phyloP scores from a whole-genome alignment of 1,140 invertebrate genomes.

The Neoseiulus cucumeris region DNA sequence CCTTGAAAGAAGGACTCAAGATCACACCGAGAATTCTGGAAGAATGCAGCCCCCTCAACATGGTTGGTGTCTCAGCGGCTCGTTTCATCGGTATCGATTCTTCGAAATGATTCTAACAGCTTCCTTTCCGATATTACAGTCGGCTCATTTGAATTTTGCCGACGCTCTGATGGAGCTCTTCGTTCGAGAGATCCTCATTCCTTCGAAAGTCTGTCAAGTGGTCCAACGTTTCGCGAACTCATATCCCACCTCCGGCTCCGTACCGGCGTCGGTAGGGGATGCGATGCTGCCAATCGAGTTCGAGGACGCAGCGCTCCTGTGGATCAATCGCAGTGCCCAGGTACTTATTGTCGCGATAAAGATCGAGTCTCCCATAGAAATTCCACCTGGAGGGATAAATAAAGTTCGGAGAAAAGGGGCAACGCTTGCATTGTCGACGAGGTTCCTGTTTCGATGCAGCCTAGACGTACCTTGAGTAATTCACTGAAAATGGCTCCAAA shows the following conservation, averaged over 20 bases:
- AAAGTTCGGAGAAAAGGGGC: no score
- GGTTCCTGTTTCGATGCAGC: no score
- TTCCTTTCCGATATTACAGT: neutral
- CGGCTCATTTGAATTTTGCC: conserved; percentile 3
- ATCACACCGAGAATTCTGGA: neutral
- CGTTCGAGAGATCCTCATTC: neutral
- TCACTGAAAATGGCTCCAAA: no score
- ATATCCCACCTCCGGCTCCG: neutral
- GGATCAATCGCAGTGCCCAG: conserved; percentile 8
- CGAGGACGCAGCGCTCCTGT: neutral
- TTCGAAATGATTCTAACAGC: neutral
- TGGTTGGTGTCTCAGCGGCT: neutral
- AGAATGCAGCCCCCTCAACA: conserved; percentile 4
- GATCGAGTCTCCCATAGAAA: neutral
- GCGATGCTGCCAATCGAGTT: neutral
- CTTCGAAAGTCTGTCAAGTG: neutral
- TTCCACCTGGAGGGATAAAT: no score
- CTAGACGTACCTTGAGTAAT: no score
- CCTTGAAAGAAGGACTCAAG: neutral
- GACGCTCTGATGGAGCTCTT: conserved; percentile 6
- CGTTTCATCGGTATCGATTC: no score
- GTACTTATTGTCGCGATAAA: neutral
- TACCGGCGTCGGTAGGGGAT: neutral
- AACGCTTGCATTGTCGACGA: no score
- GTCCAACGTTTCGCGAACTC: neutral